Conservation (phyloP, 2,797 vertebrate genomes). For the Cyclopterus lumpus region DNA sequence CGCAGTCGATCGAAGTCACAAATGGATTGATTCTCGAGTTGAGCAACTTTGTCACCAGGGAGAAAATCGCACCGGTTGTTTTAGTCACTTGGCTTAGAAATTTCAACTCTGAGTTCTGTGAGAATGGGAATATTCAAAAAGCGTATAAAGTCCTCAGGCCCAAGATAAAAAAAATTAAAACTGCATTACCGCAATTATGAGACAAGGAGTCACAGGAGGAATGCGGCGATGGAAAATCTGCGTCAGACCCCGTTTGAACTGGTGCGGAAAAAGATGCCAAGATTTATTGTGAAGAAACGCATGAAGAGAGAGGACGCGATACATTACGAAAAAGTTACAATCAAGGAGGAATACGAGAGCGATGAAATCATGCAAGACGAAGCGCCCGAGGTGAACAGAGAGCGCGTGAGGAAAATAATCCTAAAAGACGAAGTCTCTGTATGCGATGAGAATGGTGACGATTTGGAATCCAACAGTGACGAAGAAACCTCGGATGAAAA, state of each 20-base stretch:
- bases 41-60: conserved; percentile 77
- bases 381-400: conserved; percentile 3
- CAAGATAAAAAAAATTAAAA: conserved; percentile 77
- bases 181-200: conserved; percentile 70
- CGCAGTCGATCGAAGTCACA: conserved; percentile 79
- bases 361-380: conserved; percentile 50
- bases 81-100: conserved; percentile 83
- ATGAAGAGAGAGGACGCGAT: conserved; percentile 45
- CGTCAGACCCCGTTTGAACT: conserved; percentile 83
- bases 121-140: conserved; percentile 73
- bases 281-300: conserved; percentile 62
- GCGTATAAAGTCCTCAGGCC: conserved; percentile 70
- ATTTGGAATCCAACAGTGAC: neutral
- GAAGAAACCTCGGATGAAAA: conserved; percentile 25
- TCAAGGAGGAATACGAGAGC: conserved; percentile 60
- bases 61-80: conserved; percentile 78
- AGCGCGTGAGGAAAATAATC: neutral
- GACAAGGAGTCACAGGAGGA: conserved; percentile 79
- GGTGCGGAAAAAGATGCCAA: conserved; percentile 37
- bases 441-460: conserved; percentile 12
- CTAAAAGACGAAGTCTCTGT: conserved; percentile 33
- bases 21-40: conserved; percentile 85
- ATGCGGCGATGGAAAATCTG: conserved; percentile 72
- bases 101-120: conserved; percentile 80
- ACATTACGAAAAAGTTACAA: conserved; percentile 38